These are phyloP conservation scores for Zaprionus taronus DNA, from an alignment of 1,140 invertebrate species.

Conservation along the genomic window DNA sequence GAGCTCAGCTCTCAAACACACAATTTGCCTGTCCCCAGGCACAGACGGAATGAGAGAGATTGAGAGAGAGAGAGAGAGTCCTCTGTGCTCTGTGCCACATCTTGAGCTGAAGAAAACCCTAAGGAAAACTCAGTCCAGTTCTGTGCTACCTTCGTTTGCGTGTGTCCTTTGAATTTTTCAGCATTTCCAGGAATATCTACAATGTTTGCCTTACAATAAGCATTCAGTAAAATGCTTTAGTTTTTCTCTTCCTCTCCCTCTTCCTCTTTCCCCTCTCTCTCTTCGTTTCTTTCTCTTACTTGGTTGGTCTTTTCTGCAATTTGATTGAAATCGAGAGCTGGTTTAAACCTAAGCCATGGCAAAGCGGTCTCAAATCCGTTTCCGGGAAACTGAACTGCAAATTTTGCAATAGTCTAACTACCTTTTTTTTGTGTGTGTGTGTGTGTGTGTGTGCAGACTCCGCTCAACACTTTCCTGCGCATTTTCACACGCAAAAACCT, in stretches of 20 bases:
- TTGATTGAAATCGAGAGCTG: constrained; percentile 26
- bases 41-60: too few relatives aligned
- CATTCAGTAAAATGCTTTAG: constrained; percentile 44
- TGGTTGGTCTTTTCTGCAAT: neutral
- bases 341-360: neutral
- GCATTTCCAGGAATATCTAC: constrained; percentile 49
- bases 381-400: constrained; percentile 11
- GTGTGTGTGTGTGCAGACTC: neutral
- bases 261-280: constrained; percentile 4
- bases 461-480: constrained; percentile 13
- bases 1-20: constrained; percentile 10
- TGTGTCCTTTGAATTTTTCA: constrained; percentile 31
- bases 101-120: constrained; percentile 21
- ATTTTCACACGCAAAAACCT: constrained; percentile 58
- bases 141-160: constrained; percentile 2
- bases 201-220: constrained; percentile 65
- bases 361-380: constrained; percentile 18
- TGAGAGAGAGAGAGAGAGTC: neutral
- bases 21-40: constrained; percentile 19
- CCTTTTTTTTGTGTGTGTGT: constrained; percentile 8
- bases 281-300: neutral
- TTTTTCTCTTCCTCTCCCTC: neutral
- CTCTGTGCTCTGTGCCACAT: constrained; percentile 4
- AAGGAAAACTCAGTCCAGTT: constrained; percentile 19
- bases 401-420: constrained; percentile 5